Conservation (phyloP, 23 tunicate species). For the Styela clava region DNA sequence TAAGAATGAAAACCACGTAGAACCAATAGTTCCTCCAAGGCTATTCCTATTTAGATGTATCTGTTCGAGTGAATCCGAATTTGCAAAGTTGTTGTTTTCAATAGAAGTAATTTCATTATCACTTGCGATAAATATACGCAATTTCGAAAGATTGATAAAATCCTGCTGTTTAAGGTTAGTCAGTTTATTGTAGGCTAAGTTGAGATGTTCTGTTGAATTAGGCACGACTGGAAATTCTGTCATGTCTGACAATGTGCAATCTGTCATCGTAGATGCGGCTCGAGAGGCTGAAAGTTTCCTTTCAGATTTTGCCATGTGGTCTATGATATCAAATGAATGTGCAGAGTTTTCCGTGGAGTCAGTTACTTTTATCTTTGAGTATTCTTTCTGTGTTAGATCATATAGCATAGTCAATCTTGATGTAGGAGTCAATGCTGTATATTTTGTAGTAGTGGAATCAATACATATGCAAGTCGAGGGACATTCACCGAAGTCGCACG, state of each 20-base stretch:
- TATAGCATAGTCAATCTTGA: not conserved
- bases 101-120: not conserved
- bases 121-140: conserved; percentile 12
- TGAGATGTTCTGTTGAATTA: conserved; percentile 7
- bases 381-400: not conserved
- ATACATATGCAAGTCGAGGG: conserved; percentile 25
- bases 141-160: not conserved
- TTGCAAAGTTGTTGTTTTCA: conserved; percentile 1
- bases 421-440: not conserved
- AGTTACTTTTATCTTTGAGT: not conserved
- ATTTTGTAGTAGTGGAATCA: not conserved
- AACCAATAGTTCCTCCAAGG: not conserved
- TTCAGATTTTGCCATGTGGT: not conserved
- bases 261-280: not conserved
- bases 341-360: not conserved
- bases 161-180: not conserved
- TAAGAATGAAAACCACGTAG: not conserved
- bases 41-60: conserved; percentile 15
- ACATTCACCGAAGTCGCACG: conserved; percentile 21
- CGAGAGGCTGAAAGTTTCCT: not conserved
- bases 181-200: conserved; percentile 25
- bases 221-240: conserved; percentile 19
- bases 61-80: not conserved
- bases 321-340: not conserved
- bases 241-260: conserved; percentile 11